A percentile compares a stretch with the other conserved stretches of the same genome.
Evolutionary conservation across 2,113 vertebrate genomes (phyloP).

Genomic region (Potamarius usumacintae): DNA sequence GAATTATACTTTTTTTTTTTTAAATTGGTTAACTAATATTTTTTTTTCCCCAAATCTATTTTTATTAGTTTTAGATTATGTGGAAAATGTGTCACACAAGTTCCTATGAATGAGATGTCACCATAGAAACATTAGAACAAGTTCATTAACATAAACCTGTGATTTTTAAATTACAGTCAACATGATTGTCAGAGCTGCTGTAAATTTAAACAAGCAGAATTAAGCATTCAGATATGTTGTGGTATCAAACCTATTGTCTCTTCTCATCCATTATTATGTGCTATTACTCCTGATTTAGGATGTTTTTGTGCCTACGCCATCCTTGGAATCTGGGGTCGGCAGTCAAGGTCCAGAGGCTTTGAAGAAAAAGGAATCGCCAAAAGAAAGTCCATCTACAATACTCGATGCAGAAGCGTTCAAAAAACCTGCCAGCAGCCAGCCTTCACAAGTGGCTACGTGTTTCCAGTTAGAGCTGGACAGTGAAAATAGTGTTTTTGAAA

Average conservation of each 20-base stretch:
- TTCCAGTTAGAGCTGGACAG: conserved; percentile 78
- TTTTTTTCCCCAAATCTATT: not conserved
- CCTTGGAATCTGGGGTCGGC: conserved; percentile 67
- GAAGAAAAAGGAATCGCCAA: conserved; percentile 46
- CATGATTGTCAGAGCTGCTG: not conserved
- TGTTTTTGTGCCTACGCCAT: conserved; percentile 86
- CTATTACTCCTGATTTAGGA: conserved; percentile 73
- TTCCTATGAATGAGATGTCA: not conserved
- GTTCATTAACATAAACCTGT: not conserved
- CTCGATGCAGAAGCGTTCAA: conserved; percentile 57
- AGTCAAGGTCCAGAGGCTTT: not conserved
- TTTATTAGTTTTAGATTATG: not conserved
- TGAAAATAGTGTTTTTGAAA: conserved; percentile 62
- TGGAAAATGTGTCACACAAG: not conserved
- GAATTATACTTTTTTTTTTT: not conserved
- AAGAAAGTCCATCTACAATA: conserved; percentile 51
- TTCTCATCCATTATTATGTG: not conserved
- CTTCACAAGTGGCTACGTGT: conserved; percentile 59
- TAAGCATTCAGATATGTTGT: not conserved
- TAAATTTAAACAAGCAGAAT: not conserved
- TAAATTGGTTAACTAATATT: not conserved
- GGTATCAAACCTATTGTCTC: not conserved
- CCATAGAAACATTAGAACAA: not conserved
- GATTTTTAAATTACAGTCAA: not conserved
- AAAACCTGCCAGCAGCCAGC: conserved; percentile 44